Base-by-base conservation (phyloP, 1,140 invertebrate species). In the Trichonephila inaurata region DNA sequence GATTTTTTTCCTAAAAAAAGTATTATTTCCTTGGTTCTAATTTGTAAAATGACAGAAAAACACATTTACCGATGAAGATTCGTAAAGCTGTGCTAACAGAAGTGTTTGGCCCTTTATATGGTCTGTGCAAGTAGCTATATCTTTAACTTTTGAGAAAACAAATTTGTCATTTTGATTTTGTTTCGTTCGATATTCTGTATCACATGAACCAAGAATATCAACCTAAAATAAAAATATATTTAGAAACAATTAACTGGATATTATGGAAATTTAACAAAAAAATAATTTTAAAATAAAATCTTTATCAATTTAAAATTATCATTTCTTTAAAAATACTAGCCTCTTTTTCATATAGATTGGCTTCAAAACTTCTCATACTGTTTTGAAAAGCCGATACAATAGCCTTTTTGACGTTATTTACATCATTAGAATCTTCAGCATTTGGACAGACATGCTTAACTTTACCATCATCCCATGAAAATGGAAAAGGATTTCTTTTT, bases 361-460 rank as follows among this genome's bases (percentile, higher is more conserved):
- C 97, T 95, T 98, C 98, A 89, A 99, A 98, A 88, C 98, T 96
- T 94, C 97, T 96, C 98, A 99, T 98, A 28, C 97, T 97, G 95
- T 99, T 99, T 95, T 99, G 98, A 66, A 99, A 97, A 94, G 98
- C 97, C 0, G 98, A 98, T 10, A 99, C 95, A 19, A 98, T 96
- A 28, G 98, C 98, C 94, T 97, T 97, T 95, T 99, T 99, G 95
- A 99, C 97, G 96, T 99, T 99, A 87, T 99, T 96, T 0, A 97
- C 97, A 97, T 98, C 98, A 10, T 97, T 96, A 7, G 97, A 96
- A 58, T 94, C 89, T 19, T 95, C 94, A 0, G 94, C 90, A 10
- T 95, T 94, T 8, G 95, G 94, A 94, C 96, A 96, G 14, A 96
- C 64, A 19, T 95, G 94, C 10, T 97, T 96, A 62, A 96, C 95